Evolutionary conservation across 2,888 invertebrate genomes (phyloP), one percentile per base, ranked within the genome.

Genomic region (Junonia oenone): DNA sequence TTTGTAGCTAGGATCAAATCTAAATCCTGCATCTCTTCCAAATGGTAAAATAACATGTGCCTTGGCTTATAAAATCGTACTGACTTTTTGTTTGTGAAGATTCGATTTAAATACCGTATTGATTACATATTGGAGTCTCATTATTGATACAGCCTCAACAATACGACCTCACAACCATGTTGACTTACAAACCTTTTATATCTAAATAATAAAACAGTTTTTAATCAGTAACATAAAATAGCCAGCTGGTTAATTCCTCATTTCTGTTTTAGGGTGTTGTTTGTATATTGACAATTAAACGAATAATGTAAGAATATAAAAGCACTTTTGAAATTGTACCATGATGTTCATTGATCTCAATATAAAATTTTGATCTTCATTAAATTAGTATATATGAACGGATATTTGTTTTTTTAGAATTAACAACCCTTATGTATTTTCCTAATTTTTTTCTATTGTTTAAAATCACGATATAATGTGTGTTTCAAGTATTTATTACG

Each of bases 1-100:
- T 86, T 84, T 83, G 81, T 90, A 90, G 89, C 78, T 90, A 90
- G 89, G 88, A 88, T 90, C 81, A 83, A 90, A 90, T 90, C 89
- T 89, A 85, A 81, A 81, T 80, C 81, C 82, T 81, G 76, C 76
- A 82, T 81, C 80, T 84, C 87, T 90, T 88, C 86, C 76, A 84
- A 83, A 75, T 74, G 74, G 73, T 82, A 75, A 79, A 80, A 76
- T 77, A 71, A 85, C 81, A 87, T 86, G 89, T 90, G 89, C 89
- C 89, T 90, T 90, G 88, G 87, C 87, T 88, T 83, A 78, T 77
- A 75, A 78, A 78, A 79, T 78, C 73, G 70, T 78, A 76, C 78
- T 78, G 73, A 81, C 63, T 78, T 84, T 85, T 76, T 73, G 77
- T 85, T 83, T 75, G 76, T 75, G 74, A 75, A 66, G n/a, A 73